Conservation (phyloP, 2,113 vertebrate species). For the Miniopterus natalensis region DNA sequence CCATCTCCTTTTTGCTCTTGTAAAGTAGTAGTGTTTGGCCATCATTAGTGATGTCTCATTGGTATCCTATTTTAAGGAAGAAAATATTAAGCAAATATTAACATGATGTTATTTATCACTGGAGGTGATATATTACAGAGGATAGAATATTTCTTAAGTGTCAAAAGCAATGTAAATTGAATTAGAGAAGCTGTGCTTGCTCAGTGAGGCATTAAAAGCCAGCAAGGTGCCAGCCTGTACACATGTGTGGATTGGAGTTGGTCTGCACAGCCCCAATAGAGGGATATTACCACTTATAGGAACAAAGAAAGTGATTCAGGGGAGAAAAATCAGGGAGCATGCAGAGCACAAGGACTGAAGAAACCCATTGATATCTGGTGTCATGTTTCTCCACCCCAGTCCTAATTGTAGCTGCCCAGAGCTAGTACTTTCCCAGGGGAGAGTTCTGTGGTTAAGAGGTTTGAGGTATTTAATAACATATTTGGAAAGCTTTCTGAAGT, state of each 20-base stretch:
- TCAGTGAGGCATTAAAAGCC: not conserved
- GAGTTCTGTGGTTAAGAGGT: constrained; percentile 49
- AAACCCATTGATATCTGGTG: not conserved
- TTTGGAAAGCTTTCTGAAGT: constrained; percentile 66
- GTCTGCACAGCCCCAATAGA: not conserved
- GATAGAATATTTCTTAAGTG: not conserved
- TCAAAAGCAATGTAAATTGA: constrained; percentile 42
- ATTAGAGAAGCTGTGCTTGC: constrained; percentile 23
- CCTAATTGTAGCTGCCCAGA: not conserved
- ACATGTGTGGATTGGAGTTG: not conserved
- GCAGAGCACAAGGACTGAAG: not conserved
- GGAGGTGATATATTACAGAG: not conserved
- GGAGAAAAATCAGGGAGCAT: not conserved
- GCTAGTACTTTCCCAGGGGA: not conserved
- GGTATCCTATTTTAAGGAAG: constrained; percentile 25
- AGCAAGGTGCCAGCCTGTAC: not conserved
- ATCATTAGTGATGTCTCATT: not conserved
- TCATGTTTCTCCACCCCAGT: constrained; percentile 11
- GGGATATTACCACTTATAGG: not conserved
- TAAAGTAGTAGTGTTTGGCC: not conserved
- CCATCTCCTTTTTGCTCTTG: not conserved
- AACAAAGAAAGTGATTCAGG: not conserved
- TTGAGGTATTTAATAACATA: constrained; percentile 67
- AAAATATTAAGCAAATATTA: constrained; percentile 59
- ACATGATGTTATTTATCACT: not conserved